A percentile compares a stretch with the other conserved stretches of the same genome.
Evolutionary conservation across 2,888 invertebrate genomes (phyloP).

Genomic region (Malthinus seriepunctatus): DNA sequence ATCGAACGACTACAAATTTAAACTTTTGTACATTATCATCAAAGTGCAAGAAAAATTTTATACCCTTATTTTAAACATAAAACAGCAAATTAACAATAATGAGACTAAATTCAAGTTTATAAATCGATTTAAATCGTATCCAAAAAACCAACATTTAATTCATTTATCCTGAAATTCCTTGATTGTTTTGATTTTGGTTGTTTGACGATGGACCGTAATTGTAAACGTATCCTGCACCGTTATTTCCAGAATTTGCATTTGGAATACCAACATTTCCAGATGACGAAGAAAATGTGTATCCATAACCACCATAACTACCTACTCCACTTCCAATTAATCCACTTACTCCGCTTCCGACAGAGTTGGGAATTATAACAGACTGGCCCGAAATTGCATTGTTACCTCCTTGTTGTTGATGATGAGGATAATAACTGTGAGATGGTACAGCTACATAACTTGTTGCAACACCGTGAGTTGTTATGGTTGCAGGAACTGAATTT

Average conservation of each 20-base stretch:
- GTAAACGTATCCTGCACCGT: conserved; percentile 14
- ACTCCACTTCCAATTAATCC: background rate
- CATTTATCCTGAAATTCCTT: no score
- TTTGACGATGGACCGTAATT: conserved; percentile 15
- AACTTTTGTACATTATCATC: conserved; percentile 25
- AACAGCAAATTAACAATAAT: background rate
- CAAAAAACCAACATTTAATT: no score
- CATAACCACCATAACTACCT: conserved; percentile 18
- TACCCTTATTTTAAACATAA: background rate
- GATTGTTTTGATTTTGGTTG: conserved; percentile 6
- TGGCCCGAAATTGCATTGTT: conserved; percentile 2
- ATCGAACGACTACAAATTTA: no score
- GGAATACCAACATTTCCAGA: conserved; percentile 14
- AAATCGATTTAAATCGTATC: no score
- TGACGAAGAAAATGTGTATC: conserved; percentile 16
- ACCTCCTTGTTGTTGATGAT: background rate
- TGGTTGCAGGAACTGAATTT: conserved; percentile 22
- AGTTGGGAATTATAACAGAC: background rate
- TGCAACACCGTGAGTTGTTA: conserved; percentile 24
- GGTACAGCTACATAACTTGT: conserved; percentile 19
- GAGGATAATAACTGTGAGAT: conserved; percentile 12
- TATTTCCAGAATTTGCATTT: conserved; percentile 16
- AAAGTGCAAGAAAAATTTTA: conserved; percentile 11
- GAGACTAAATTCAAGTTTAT: background rate
- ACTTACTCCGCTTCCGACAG: background rate